A percentile compares a stretch with the other conserved stretches of the same genome.
phyloP scores from a whole-genome alignment of 2,113 vertebrate species.

The Ameiurus melas region DNA sequence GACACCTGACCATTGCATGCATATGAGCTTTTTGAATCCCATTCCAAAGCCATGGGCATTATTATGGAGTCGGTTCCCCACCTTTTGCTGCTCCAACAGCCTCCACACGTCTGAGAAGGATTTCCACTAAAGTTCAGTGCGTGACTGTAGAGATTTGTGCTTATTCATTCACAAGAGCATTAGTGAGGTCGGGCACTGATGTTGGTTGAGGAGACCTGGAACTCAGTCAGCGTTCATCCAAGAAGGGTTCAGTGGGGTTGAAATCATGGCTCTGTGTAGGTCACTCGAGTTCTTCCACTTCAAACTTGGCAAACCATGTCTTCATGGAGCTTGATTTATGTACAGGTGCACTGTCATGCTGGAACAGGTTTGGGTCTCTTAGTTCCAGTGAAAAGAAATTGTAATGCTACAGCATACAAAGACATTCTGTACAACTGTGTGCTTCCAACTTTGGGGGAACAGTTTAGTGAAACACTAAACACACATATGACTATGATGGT shows the following conservation, averaged over 20 bases:
- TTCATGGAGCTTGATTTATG: neutral
- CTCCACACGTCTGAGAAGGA: neutral
- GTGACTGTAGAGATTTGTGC: neutral
- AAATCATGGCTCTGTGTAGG: neutral
- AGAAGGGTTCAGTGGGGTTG: neutral
- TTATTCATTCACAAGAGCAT: neutral
- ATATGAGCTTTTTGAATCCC: neutral
- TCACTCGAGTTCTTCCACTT: neutral
- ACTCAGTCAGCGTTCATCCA: neutral
- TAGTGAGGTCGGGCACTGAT: neutral
- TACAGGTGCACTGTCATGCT: neutral
- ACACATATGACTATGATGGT: neutral
- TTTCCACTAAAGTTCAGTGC: neutral
- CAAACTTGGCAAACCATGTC: neutral
- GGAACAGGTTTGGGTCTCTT: neutral
- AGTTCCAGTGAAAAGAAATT: neutral
- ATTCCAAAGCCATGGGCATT: neutral
- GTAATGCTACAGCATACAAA: neutral
- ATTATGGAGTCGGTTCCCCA: neutral
- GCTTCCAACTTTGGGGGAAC: neutral
- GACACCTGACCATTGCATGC: neutral
- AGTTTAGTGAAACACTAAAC: neutral
- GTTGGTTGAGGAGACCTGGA: neutral
- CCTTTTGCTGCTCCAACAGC: neutral
- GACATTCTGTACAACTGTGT: neutral